Evolutionary conservation across 2,888 invertebrate species (phyloP).

Genomic region (Alloplasta piceator): DNA sequence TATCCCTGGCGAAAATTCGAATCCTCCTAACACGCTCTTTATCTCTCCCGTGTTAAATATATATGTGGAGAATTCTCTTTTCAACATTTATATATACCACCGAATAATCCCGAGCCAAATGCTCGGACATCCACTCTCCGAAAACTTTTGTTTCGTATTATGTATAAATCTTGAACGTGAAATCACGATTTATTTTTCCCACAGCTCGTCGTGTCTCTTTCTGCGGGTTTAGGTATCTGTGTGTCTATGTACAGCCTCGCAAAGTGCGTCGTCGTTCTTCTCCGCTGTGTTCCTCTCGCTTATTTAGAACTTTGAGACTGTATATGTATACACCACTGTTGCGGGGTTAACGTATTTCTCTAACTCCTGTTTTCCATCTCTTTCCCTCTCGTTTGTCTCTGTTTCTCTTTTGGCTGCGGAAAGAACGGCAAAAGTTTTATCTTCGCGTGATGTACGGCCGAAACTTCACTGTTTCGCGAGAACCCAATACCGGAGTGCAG

Average conservation of each 20-base stretch:
- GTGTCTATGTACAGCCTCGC: conserved; percentile 38
- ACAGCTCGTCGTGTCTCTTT: conserved; percentile 21
- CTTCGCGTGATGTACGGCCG: conserved; percentile 69
- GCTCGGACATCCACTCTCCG: neutral
- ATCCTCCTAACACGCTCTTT: conserved; percentile 4
- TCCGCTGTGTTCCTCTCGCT: conserved; percentile 37
- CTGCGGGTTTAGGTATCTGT: neutral
- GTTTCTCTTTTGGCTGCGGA: conserved; percentile 15
- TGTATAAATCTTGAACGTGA: conserved; percentile 62
- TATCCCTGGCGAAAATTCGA: conserved; percentile 32
- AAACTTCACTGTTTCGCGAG: conserved; percentile 64
- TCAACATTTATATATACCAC: conserved; percentile 38
- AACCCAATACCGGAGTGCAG: conserved; percentile 63
- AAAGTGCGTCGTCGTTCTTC: conserved; percentile 42
- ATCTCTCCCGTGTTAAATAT: conserved; percentile 1
- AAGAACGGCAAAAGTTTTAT: conserved; percentile 68
- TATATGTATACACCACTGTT: conserved; percentile 53
- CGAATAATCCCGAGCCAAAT: conserved; percentile 43
- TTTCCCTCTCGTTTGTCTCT: conserved; percentile 20
- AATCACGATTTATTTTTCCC: conserved; percentile 62
- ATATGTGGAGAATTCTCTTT: conserved; percentile 23
- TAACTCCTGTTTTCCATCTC: conserved; percentile 30
- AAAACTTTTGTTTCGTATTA: conserved; percentile 46
- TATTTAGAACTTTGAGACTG: conserved; percentile 65
- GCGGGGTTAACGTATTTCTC: conserved; percentile 59